phyloP scores from a whole-genome alignment of 2,113 vertebrate species.

The Prunella himalayana region DNA sequence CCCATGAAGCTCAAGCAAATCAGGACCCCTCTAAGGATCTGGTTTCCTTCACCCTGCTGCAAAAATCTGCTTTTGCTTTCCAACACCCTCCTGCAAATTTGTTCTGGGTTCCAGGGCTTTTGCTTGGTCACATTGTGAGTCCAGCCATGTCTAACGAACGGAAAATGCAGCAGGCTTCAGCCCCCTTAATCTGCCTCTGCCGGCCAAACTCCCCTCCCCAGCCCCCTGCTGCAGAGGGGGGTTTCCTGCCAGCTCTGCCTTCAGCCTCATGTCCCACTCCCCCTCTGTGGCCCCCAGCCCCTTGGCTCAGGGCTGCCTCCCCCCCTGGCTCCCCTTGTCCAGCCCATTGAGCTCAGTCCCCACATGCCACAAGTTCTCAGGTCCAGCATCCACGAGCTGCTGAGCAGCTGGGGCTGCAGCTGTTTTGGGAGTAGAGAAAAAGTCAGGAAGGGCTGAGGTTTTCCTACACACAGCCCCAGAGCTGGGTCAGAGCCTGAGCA shows the following conservation, averaged over 20 bases:
- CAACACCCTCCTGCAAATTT: not conserved
- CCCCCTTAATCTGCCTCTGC: not conserved
- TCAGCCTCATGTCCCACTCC: not conserved
- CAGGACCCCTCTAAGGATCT: not conserved
- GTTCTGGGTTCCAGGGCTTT: not conserved
- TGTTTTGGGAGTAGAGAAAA: not conserved
- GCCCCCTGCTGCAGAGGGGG: not conserved
- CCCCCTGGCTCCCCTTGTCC: not conserved
- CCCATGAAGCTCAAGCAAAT: not conserved
- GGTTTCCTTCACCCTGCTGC: not conserved
- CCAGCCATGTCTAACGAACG: not conserved
- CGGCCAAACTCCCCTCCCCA: not conserved
- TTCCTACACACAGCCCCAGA: not conserved
- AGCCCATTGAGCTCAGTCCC: not conserved
- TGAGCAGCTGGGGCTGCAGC: slow-evolving; percentile 2
- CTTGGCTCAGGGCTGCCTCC: not conserved
- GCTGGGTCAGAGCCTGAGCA: not conserved
- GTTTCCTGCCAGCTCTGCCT: slow-evolving; percentile 3
- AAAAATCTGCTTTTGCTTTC: slow-evolving; percentile 31
- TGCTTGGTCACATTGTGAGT: fast-evolving
- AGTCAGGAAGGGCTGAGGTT: not conserved
- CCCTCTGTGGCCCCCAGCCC: slow-evolving; percentile 23
- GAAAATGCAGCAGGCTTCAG: not conserved
- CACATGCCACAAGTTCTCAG: not conserved
- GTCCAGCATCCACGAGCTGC: fast-evolving